Evolutionary conservation across 2,797 vertebrate species (phyloP).

Genomic region (Crypturellus tataupa): DNA sequence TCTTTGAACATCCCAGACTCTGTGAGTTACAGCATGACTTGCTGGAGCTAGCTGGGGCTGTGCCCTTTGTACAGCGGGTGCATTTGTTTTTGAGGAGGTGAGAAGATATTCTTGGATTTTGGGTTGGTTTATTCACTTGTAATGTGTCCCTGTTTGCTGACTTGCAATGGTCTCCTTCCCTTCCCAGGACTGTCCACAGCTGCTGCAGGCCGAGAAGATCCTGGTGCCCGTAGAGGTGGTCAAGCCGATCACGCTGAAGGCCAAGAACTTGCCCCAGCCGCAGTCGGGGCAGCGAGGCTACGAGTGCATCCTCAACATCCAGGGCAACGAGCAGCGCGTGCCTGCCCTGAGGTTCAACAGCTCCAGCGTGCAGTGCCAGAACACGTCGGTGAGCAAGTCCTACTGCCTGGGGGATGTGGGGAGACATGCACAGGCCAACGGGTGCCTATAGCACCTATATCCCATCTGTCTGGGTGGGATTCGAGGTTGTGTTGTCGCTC

Average conservation of each 20-base stretch:
- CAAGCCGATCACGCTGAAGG: slow-evolving; percentile 94
- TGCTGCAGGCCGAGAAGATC: slow-evolving; percentile 91
- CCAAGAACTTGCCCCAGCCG: slow-evolving; percentile 96
- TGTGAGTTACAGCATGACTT: neutral
- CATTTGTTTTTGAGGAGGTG: neutral
- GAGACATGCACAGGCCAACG: neutral
- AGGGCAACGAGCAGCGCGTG: slow-evolving; percentile 92
- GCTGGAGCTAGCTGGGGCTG: neutral
- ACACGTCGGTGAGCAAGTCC: slow-evolving; percentile 92
- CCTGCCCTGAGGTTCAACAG: slow-evolving; percentile 97
- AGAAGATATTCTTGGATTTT: neutral
- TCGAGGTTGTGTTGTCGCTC: neutral
- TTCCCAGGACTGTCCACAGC: slow-evolving; percentile 93
- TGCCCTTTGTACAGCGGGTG: neutral
- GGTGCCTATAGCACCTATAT: neutral
- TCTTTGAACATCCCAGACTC: neutral
- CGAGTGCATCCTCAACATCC: slow-evolving; percentile 94
- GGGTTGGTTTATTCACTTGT: neutral
- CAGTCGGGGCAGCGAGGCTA: slow-evolving; percentile 96
- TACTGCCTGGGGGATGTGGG: rapidly evolving
- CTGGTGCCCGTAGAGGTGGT: slow-evolving; percentile 95
- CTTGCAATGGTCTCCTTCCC: neutral
- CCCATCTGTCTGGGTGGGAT: neutral
- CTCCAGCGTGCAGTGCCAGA: slow-evolving; percentile 98
- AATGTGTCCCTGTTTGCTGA: neutral